Base-by-base conservation (phyloP, 2,113 vertebrate genomes). In the Hippocampus comes region DNA sequence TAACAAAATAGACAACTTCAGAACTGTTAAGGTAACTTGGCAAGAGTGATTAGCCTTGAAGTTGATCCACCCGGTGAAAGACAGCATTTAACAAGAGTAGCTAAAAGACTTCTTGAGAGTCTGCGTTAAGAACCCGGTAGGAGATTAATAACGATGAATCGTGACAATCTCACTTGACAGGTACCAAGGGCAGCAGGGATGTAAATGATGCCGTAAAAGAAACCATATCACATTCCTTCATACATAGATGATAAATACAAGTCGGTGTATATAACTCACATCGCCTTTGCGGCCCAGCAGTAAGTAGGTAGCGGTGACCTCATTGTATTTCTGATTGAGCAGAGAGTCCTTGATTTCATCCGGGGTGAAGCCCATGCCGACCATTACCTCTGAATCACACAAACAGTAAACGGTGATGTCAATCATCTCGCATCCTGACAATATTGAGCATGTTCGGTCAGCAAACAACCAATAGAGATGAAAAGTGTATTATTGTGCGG, bases 301-400 rank as follows among this genome's bases (percentile, higher is more conserved):
- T 82, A 98, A 91, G 92, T 98, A 98, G 73, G 96, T 98, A 81
- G 95, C 96, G 0, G 94, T 97, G 79, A 97, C 94, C 89, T 98
- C 96, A 0, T 97, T 96, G 89, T 97, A 98, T 81, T 96, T 96
- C 86, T 96, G 95, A 91, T 90, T 95, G 79, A 93, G 93, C 89
- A 98, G 87, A 64, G 96, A 91, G 70, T 98, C 96, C 84, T 95
- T 95, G 87, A 98, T 97, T 84, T 96, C 95, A 75, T 97, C 96
- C 4, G 95, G 81, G 0, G 93, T 95, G 86, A 96, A 98, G 48
- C 96, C 95, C 95, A 97, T 96, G n/a, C 94, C 95, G 30, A 98
- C 94, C 95, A 98, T 97, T 73, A 97, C 92, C 91, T 98, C 96
- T 98, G 89, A 74, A 48, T 12, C 66, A 53, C 63, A 73, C 53